Base-by-base conservation (phyloP, 2,797 vertebrate genomes). In the Cuculus canorus region DNA sequence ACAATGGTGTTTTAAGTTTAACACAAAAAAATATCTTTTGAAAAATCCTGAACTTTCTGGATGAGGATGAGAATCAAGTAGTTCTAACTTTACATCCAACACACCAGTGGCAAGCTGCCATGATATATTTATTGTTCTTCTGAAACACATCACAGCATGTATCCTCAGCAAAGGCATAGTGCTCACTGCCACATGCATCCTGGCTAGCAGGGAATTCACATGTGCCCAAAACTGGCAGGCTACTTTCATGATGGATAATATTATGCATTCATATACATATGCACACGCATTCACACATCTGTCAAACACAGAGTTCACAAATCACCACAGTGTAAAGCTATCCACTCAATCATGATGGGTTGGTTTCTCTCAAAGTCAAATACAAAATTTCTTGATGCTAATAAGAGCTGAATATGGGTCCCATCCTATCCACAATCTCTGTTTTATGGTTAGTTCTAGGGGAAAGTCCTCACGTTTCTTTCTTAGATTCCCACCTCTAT, bases 291-390 rank as follows among this genome's bases (percentile, higher is more conserved):
- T 66, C 22, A n/a, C 18, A 53, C 45, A 37, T 70, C 78, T 76
- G 68, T 70, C 79, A 91, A 66, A 61, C 1, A 7, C 0, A 33
- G 48, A 56, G 28, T n/a, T 87, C 86, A 64, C 66, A 54, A 69
- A 88, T 61, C 50, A 50, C 33, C 16, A 5, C 11, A 1, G n/a
- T 10, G 32, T 56, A 92, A 82, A 77, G 11, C 56, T 60, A 75
- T 64, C 52, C 39, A 71, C 66, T 86, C 30, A 91, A 71, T 64
- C 14, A n/a, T 8, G 39, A 41, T 35, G 17, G 61, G n/a, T 8
- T 77, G 11, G n/a, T 54, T 93, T 60, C 69, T 79, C 39, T 86
- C 45, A 61, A 80, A 86, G 37, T 68, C 66, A 86, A 57, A 93
- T 18, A 56, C 4, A 35, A 87, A 78, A 87, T 14, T 78, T 81